phyloP scores from a whole-genome alignment of 2,888 invertebrate genomes.

The Molorchus minor region DNA sequence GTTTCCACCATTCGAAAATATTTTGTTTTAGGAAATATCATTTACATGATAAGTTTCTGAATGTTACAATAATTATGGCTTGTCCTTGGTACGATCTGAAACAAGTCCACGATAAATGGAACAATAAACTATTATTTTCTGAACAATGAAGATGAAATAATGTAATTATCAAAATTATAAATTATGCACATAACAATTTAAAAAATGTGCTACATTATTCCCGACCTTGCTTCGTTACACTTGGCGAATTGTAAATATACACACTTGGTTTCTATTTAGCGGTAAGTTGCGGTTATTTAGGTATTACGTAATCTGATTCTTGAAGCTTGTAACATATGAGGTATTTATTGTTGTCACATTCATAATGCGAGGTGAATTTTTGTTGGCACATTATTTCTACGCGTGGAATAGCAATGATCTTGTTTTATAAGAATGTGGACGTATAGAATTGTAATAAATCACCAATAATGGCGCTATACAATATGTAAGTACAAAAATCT shows the following conservation, averaged over 20 bases:
- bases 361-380: constrained; percentile 7
- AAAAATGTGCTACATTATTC: constrained; percentile 19
- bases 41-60: too few species aligned
- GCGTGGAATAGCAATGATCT: constrained; percentile 5
- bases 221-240: constrained; percentile 22
- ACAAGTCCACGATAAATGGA: too few species aligned
- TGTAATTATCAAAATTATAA: constrained; percentile 12
- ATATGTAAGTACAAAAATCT: too few species aligned
- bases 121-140: too few species aligned
- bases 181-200: constrained; percentile 13
- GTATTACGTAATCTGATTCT: constrained; percentile 1
- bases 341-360: constrained; percentile 14
- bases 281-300: not conserved
- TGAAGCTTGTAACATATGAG: constrained; percentile 10
- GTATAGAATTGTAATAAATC: too few species aligned
- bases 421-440: not conserved
- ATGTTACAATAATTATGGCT: too few species aligned
- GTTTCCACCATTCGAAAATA: too few species aligned
- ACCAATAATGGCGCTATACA: too few species aligned
- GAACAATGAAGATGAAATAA: constrained; percentile 9
- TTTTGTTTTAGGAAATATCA: too few species aligned
- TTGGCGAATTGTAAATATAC: constrained; percentile 13
- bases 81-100: too few species aligned
- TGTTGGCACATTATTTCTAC: constrained; percentile 6
- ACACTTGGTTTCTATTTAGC: constrained; percentile 2